Evolutionary conservation across 2,797 vertebrate genomes (phyloP).

Genomic region (Champsocephalus gunnari): DNA sequence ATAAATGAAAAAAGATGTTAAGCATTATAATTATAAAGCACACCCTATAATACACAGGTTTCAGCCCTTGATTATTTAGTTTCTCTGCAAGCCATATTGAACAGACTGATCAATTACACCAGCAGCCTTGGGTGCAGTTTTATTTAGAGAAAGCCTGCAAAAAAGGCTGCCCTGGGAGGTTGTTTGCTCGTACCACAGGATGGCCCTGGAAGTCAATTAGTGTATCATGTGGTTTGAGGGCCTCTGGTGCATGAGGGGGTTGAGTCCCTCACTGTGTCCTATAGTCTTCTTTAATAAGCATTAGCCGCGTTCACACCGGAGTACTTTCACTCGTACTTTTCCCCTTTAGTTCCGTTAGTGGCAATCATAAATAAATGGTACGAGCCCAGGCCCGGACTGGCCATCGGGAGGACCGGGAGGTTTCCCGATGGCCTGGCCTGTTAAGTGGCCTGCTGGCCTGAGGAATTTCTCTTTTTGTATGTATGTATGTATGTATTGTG

Average conservation of each 20-base stretch:
- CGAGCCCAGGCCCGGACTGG: too few relatives aligned
- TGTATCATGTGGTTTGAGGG: slow-evolving; percentile 35
- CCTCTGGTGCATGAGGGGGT: background rate
- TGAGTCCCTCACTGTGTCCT: slow-evolving; percentile 2
- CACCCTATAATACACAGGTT: background rate
- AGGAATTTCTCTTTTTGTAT: too few relatives aligned
- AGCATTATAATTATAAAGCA: background rate
- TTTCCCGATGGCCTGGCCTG: too few relatives aligned
- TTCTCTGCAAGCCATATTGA: background rate
- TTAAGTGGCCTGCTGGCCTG: too few relatives aligned
- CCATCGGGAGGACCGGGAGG: too few relatives aligned
- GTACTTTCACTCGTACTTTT: too few relatives aligned
- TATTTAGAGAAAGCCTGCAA: background rate
- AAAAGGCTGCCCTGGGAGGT: background rate
- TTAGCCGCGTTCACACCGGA: too few relatives aligned
- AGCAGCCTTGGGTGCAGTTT: background rate
- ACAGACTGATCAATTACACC: background rate
- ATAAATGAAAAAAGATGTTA: background rate
- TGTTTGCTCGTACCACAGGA: slow-evolving; percentile 5
- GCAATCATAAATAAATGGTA: too few relatives aligned
- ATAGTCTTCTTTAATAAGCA: background rate
- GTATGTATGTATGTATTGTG: too few relatives aligned
- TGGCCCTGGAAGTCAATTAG: slow-evolving; percentile 30
- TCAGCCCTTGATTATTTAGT: background rate
- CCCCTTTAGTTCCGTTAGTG: too few relatives aligned